A percentile compares a stretch with the other conserved stretches of the same genome.
Evolutionary conservation across 1,140 invertebrate genomes (phyloP).

Genomic region (Radopholus similis): DNA sequence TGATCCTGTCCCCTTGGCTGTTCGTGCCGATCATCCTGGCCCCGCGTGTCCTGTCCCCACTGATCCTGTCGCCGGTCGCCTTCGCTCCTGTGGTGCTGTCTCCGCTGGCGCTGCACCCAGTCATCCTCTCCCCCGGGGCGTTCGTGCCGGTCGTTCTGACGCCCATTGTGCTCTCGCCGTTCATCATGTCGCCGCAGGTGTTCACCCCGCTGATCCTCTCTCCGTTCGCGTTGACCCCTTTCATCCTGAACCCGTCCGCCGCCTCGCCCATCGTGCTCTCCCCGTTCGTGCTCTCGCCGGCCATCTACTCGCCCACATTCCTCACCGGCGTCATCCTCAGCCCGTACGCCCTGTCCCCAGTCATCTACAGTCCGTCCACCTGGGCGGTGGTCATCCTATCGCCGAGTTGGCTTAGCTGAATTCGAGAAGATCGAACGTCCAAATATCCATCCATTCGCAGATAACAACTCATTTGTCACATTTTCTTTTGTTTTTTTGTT

Average conservation of each 20-base stretch:
- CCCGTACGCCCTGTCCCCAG: slow-evolving; percentile 68
- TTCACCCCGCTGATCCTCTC: slow-evolving; percentile 43
- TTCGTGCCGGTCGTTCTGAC: slow-evolving; percentile 48
- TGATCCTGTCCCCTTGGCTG: slow-evolving; percentile 40
- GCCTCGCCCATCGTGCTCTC: slow-evolving; percentile 25
- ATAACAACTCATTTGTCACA: no score
- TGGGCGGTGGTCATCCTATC: slow-evolving; percentile 16
- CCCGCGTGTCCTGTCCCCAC: slow-evolving; percentile 40
- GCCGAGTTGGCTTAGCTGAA: slow-evolving; percentile 44
- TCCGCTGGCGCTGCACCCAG: slow-evolving; percentile 47
- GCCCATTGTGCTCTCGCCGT: slow-evolving; percentile 51
- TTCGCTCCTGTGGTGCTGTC: slow-evolving; percentile 46
- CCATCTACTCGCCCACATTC: slow-evolving; percentile 10
- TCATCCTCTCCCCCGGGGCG: slow-evolving; percentile 36
- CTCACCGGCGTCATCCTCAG: slow-evolving; percentile 13
- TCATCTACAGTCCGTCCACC: background rate
- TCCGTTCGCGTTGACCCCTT: slow-evolving; percentile 30
- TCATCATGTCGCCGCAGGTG: slow-evolving; percentile 40
- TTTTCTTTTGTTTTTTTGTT: no score
- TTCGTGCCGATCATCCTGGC: slow-evolving; percentile 45
- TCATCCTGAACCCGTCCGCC: slow-evolving; percentile 34
- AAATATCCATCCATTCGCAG: no score
- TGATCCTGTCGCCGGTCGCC: slow-evolving; percentile 42
- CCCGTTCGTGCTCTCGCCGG: slow-evolving; percentile 35
- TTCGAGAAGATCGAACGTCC: no score